phyloP scores from a whole-genome alignment of 2,888 invertebrate species.

The Zelleria hepariella region DNA sequence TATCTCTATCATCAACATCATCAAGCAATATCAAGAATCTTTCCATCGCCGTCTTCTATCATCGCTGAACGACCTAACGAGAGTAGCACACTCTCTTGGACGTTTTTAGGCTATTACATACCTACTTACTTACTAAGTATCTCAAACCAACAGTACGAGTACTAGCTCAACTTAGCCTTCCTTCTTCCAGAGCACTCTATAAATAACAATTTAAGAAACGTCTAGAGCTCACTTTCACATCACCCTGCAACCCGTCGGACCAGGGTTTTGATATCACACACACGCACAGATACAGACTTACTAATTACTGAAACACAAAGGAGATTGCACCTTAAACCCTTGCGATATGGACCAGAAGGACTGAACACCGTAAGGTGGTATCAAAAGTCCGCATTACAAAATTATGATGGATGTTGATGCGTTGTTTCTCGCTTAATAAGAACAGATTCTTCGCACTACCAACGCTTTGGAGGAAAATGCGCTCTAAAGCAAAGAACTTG shows the following conservation, averaged over 20 bases:
- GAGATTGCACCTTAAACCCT: background rate
- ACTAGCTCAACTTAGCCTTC: no score
- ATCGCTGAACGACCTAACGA: no score
- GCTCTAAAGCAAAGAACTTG: background rate
- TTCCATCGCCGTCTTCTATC: no score
- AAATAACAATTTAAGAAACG: background rate
- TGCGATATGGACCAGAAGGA: background rate
- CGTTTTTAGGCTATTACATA: no score
- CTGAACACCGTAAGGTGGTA: background rate
- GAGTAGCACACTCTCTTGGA: no score
- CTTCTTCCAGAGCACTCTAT: background rate
- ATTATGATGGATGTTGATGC: conserved; percentile 70
- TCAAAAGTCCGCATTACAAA: conserved; percentile 40
- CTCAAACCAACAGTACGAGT: background rate
- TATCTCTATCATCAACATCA: no score
- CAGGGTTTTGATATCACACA: conserved; percentile 23
- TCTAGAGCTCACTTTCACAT: conserved; percentile 30
- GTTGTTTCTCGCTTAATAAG: conserved; percentile 61
- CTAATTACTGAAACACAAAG: background rate
- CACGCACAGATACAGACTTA: conserved; percentile 30
- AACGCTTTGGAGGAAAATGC: background rate
- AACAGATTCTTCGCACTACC: conserved; percentile 33
- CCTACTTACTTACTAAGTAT: background rate
- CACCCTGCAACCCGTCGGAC: conserved; percentile 29
- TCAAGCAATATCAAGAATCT: no score